Conservation (phyloP, 1,140 invertebrate species). For the Danaus melanippus region DNA sequence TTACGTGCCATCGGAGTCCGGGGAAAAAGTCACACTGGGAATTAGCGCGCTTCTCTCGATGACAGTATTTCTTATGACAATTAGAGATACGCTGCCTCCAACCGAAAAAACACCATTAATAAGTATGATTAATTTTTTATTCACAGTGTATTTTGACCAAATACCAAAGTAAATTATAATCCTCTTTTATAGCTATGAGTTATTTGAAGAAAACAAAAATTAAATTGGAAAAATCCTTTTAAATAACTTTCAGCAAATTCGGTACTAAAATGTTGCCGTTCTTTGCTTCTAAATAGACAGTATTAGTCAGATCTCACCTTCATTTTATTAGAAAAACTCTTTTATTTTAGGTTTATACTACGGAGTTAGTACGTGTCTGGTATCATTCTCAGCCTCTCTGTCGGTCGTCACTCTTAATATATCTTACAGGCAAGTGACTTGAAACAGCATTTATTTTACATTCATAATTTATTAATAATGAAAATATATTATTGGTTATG, state of each 20-base stretch:
- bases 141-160: too few relatives aligned
- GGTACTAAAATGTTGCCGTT: too few relatives aligned
- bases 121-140: slow-evolving; percentile 74
- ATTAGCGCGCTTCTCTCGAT: slow-evolving; percentile 93
- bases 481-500: too few relatives aligned
- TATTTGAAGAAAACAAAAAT: too few relatives aligned
- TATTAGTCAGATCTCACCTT: too few relatives aligned
- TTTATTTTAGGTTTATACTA: slow-evolving; percentile 85
- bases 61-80: slow-evolving; percentile 95
- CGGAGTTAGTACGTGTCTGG: slow-evolving; percentile 91
- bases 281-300: too few relatives aligned
- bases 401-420: slow-evolving; percentile 90
- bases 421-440: slow-evolving; percentile 77
- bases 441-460: neutral
- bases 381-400: slow-evolving; percentile 89
- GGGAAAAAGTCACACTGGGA: slow-evolving; percentile 90
- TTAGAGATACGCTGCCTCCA: slow-evolving; percentile 91
- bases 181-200: too few relatives aligned
- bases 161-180: too few relatives aligned
- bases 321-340: neutral
- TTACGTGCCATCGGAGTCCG: slow-evolving; percentile 93
- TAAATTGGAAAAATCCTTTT: too few relatives aligned
- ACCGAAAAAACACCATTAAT: slow-evolving; percentile 94
- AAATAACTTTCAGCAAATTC: too few relatives aligned
- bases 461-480: too few relatives aligned